Percentiles rank a stretch among this genome's conserved stretches.
phyloP scores from a whole-genome alignment of 2,113 vertebrate species.

The Oxygymnocypris stewartii region DNA sequence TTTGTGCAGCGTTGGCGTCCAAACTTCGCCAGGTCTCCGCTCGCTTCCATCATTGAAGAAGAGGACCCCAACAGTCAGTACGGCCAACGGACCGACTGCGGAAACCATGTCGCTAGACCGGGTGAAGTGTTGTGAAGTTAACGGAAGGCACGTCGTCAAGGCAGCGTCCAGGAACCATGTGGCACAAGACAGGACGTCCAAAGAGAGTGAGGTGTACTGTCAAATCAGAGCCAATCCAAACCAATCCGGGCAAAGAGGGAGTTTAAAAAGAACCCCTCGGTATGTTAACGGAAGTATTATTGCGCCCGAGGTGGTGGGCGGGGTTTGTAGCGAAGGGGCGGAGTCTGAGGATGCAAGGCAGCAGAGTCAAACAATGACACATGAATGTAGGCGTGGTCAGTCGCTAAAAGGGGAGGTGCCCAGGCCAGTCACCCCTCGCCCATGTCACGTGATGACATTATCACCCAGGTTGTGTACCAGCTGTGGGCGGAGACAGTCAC shows the following conservation, averaged over 20 bases:
- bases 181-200: constrained; percentile 69
- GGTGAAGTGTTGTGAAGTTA: constrained; percentile 27
- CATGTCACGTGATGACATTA: constrained; percentile 60
- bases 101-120: constrained; percentile 60
- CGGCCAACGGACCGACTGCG: constrained; percentile 38
- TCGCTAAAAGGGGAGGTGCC: constrained; percentile 68
- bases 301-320: constrained; percentile 76
- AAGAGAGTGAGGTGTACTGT: constrained; percentile 74
- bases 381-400: constrained; percentile 68
- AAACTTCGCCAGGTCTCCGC: constrained; percentile 76
- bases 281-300: constrained; percentile 79
- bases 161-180: constrained; percentile 40
- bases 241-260: constrained; percentile 53
- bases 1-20: constrained; percentile 77
- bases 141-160: constrained; percentile 59
- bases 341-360: constrained; percentile 52
- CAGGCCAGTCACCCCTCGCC: constrained; percentile 66
- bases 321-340: constrained; percentile 71
- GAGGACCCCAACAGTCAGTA: constrained; percentile 48
- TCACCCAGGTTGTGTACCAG: constrained; percentile 68
- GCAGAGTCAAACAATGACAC: constrained; percentile 45
- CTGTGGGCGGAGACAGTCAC: constrained; percentile 72
- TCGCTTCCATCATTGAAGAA: constrained; percentile 71
- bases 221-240: constrained; percentile 70
- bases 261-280: constrained; percentile 66